These are phyloP conservation scores for Lagodon rhomboides DNA, from an alignment of 2,797 vertebrate genomes.

Conservation along the genomic window DNA sequence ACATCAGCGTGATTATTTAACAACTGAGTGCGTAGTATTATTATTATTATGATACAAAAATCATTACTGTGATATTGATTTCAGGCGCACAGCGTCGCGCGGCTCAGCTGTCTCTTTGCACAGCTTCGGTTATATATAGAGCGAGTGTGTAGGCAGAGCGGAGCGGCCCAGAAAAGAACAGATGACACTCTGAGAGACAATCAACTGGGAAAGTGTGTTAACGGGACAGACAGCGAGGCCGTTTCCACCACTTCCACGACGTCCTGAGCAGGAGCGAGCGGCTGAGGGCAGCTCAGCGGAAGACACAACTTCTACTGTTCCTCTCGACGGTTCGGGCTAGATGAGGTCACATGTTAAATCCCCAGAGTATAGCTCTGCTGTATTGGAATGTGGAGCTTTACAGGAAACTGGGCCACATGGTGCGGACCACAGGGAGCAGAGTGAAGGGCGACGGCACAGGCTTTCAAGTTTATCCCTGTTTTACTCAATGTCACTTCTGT, in stretches of 20 bases:
- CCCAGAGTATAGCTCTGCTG: constrained; percentile 62
- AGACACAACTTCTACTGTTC: constrained; percentile 57
- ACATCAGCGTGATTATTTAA: not conserved
- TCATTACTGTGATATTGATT: constrained; percentile 12
- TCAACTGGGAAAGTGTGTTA: constrained; percentile 32
- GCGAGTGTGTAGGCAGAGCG: constrained; percentile 4
- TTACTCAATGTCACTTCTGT: constrained; percentile 1
- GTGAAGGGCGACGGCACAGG: constrained; percentile 39
- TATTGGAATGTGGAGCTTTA: constrained; percentile 72
- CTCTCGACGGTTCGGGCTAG: constrained; percentile 45
- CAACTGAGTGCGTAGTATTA: too few relatives aligned
- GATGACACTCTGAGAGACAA: not conserved
- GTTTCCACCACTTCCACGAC: constrained; percentile 12
- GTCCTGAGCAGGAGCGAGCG: constrained; percentile 8
- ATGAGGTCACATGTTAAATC: constrained; percentile 72
- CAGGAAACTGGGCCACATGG: constrained; percentile 75
- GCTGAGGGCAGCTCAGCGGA: constrained; percentile 3
- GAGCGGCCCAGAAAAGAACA: constrained; percentile 22
- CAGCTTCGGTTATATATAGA: not conserved
- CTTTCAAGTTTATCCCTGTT: constrained; percentile 39
- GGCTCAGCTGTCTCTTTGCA: not conserved
- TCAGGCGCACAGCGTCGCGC: constrained; percentile 2
- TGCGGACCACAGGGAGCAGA: constrained; percentile 59
- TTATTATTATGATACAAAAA: not conserved
- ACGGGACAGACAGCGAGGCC: not conserved